A percentile compares a stretch with the other conserved stretches of the same genome.
These are phyloP conservation scores for Alosa alosa DNA, from an alignment of 2,113 vertebrate species.

Conservation along the genomic window DNA sequence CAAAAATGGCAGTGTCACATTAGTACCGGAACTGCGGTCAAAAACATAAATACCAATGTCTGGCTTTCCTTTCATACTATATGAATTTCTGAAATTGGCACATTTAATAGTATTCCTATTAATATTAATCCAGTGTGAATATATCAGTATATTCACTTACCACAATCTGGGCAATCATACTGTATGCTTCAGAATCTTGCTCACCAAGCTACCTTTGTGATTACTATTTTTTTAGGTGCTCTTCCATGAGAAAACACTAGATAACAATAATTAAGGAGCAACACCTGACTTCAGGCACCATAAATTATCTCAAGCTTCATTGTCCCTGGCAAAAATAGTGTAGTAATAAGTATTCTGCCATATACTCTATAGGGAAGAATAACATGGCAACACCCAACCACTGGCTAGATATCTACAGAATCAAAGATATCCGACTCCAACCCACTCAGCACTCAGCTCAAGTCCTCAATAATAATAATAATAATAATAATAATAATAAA, in stretches of 20 bases:
- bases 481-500: too few species aligned
- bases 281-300: not conserved
- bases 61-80: not conserved
- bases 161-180: not conserved
- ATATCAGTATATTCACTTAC: not conserved
- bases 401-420: not conserved
- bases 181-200: not conserved
- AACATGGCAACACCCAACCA: not conserved
- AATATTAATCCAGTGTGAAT: not conserved
- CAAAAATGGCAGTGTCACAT: constrained; percentile 56
- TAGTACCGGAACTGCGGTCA: constrained; percentile 45
- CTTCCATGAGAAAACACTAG: not conserved
- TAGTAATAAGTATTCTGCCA: not conserved
- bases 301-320: not conserved
- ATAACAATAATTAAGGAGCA: not conserved
- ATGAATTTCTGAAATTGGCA: not conserved
- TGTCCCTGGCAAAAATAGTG: not conserved
- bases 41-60: constrained; percentile 41
- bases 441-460: not conserved
- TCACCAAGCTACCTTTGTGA: not conserved
- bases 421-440: not conserved
- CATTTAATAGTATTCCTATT: not conserved
- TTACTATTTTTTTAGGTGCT: not conserved
- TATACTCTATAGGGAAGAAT: not conserved
- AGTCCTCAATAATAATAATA: not conserved